These are phyloP conservation scores for Drosophila lacertosa DNA, from an alignment of 1,140 invertebrate species.

Conservation along the genomic window DNA sequence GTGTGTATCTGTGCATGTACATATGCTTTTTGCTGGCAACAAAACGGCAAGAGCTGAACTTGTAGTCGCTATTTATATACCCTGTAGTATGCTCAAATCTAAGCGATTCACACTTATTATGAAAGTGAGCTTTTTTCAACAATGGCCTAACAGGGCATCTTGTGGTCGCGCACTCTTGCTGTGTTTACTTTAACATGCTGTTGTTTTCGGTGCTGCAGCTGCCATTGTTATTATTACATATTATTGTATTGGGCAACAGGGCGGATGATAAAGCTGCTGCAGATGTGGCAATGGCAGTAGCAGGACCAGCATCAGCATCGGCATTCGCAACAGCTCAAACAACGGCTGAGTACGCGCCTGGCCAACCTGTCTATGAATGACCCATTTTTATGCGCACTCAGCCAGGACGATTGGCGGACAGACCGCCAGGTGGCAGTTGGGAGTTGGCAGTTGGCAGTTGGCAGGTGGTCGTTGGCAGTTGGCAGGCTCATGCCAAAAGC, in stretches of 20 bases:
- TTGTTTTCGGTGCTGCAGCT: neutral
- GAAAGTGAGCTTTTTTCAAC: too few relatives aligned
- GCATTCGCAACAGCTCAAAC: neutral
- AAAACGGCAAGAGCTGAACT: too few relatives aligned
- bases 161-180: neutral
- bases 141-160: neutral
- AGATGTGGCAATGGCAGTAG: neutral
- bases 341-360: neutral
- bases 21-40: too few relatives aligned
- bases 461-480: conserved; percentile 11
- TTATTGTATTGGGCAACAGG: conserved; percentile 30
- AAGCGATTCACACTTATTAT: too few relatives aligned
- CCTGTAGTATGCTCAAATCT: too few relatives aligned
- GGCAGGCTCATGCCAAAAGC: conserved; percentile 19
- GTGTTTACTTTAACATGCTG: neutral
- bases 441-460: conserved; percentile 12
- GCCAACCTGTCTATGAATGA: conserved; percentile 19
- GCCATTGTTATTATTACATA: conserved; percentile 42
- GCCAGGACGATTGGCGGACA: conserved; percentile 7
- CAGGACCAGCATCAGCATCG: conserved; percentile 2
- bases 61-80: too few relatives aligned
- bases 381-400: conserved; percentile 36
- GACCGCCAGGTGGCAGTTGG: neutral
- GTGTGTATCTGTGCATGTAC: too few relatives aligned
- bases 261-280: neutral